These are phyloP conservation scores for Cryptophagus acutangulus DNA, from an alignment of 2,888 invertebrate genomes.

Conservation along the genomic window DNA sequence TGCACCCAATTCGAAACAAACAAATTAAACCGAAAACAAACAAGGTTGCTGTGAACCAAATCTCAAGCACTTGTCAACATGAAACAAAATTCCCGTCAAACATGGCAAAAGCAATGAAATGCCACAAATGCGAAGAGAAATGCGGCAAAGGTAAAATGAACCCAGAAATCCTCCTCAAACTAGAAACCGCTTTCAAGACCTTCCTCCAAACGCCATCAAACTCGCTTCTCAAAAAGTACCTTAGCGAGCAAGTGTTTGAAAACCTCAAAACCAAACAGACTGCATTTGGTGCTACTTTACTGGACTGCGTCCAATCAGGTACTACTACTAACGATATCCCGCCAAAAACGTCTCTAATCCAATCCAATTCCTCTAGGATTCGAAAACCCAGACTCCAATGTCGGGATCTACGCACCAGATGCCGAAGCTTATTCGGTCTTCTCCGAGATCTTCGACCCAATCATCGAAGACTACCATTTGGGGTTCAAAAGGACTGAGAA, in stretches of 20 bases:
- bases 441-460: slow-evolving; percentile 60
- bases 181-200: slow-evolving; percentile 52
- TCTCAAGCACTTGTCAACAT: no score
- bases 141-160: slow-evolving; percentile 39
- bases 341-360: neutral
- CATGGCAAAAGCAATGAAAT: slow-evolving; percentile 30
- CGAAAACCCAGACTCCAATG: slow-evolving; percentile 60
- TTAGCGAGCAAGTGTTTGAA: slow-evolving; percentile 53
- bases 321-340: no score
- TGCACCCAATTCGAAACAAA: no score
- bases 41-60: no score
- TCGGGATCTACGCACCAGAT: slow-evolving; percentile 65
- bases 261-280: slow-evolving; percentile 55
- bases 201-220: slow-evolving; percentile 50
- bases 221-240: slow-evolving; percentile 61
- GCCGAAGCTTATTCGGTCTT: slow-evolving; percentile 64
- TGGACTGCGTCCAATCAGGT: slow-evolving; percentile 64
- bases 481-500: slow-evolving; percentile 54
- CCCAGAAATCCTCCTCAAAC: slow-evolving; percentile 45
- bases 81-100: slow-evolving; percentile 5
- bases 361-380: slow-evolving; percentile 50
- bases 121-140: slow-evolving; percentile 36
- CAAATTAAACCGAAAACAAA: no score
- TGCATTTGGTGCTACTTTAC: slow-evolving; percentile 55
- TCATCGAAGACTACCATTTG: slow-evolving; percentile 64